Percentiles rank a stretch among this genome's conserved stretches.
phyloP scores from a whole-genome alignment of 2,888 invertebrate species.

The Calameuta filiformis region DNA sequence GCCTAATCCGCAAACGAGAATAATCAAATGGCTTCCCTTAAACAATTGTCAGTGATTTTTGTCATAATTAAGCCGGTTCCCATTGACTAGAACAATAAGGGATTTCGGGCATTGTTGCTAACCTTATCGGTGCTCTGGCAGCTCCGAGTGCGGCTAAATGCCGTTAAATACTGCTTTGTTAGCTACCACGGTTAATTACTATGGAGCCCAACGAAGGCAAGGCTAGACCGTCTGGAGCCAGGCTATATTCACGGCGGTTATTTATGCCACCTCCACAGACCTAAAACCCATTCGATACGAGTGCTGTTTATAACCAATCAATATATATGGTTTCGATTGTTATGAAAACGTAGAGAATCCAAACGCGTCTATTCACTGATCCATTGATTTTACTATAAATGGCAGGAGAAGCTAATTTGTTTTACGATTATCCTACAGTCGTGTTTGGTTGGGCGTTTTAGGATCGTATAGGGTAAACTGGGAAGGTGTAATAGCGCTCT shows the following conservation, averaged over 20 bases:
- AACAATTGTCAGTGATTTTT: conserved; percentile 53
- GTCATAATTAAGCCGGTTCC: conserved; percentile 56
- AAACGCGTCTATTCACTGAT: neutral
- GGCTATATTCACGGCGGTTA: neutral
- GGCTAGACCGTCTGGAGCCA: neutral
- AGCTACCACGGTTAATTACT: conserved; percentile 58
- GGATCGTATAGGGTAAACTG: neutral
- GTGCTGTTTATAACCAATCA: neutral
- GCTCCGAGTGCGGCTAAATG: conserved; percentile 41
- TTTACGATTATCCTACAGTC: neutral
- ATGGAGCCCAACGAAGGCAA: conserved; percentile 18
- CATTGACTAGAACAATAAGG: conserved; percentile 56
- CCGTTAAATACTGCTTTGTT: conserved; percentile 60
- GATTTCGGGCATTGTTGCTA: conserved; percentile 58
- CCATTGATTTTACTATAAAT: neutral
- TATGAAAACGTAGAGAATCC: neutral
- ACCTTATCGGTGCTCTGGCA: conserved; percentile 51
- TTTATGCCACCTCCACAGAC: neutral
- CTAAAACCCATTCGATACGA: neutral
- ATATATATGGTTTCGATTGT: neutral
- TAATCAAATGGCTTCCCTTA: conserved; percentile 43
- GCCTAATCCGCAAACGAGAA: conserved; percentile 13
- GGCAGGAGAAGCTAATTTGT: neutral
- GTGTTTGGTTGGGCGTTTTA: neutral
- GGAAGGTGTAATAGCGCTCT: conserved; percentile 1